Base-by-base conservation (phyloP, 1,140 invertebrate genomes). In the Drosophila nannoptera region DNA sequence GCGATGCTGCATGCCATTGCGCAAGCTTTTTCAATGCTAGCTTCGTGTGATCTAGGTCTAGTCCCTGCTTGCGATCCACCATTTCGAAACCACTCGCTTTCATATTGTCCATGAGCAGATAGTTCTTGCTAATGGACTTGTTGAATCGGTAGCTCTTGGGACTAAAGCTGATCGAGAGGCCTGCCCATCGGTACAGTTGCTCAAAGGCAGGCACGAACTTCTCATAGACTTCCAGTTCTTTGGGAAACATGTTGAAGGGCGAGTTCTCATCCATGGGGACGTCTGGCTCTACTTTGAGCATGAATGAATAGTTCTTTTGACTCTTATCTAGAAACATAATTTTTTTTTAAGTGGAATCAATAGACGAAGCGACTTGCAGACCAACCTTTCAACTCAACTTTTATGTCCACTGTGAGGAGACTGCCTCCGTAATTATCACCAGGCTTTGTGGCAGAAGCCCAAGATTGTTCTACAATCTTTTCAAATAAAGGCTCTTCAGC, bases 1-100 rank as follows among this genome's bases (percentile, higher is more conserved):
- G 80, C 0, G 92, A 91, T 6, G 90, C 81, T 0, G 91, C 92
- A 71, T 93, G 92, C 75, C 92, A 91, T 64, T 81, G 90, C 0
- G 90, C 92, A 49, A 93, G 63, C 61, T 91, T 90, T 11, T 89
- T 82, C 4, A 93, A 67, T 0, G 91, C 90, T n/a, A 90, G 38
- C 58, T 90, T 75, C 35, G 77, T 84, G 59, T 93, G 92, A 4
- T 90, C 60, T 50, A 91, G 52, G 69, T 93, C 92, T 54, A 93
- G 83, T n/a, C 92, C 91, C n/a, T 73, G 43, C 50, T 55, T 48
- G 14, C 75, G 75, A 53, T 77, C 75, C 7, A 32, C 42, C 75
- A 77, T 77, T 36, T 58, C 46, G 7, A 77, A 77, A 1, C 59
- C 69, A 1, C 0, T 7, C 2, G 45, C 4, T 7, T 61, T 40